Base-by-base conservation (phyloP, 2,888 invertebrate species). In the Norana najaformis region DNA sequence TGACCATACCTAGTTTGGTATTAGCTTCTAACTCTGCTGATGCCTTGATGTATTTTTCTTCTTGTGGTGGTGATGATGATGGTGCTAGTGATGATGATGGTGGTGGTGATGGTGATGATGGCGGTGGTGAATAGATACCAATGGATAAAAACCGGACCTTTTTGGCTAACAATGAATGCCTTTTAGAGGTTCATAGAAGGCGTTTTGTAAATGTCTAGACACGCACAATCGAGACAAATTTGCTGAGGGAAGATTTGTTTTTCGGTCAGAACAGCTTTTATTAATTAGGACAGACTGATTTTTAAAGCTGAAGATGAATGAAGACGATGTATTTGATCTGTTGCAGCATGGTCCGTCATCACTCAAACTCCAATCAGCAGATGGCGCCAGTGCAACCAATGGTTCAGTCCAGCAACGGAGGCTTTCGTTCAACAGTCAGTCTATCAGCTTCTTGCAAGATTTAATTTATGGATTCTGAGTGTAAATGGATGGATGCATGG, bases 351-450 rank as follows among this genome's bases (percentile, higher is more conserved):
- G 36, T 85, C 85, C 85, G 34, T 85, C 85, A n/a, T 85, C 85
- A 37, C 85, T 11, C 35, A 35, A 85, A 18, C 35, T 85, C 37
- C 85, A 85, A 20, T 85, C 85, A 37, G 5, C 23, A 85, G 85
- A 36, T 85, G 85, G 85, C 2, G 85, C 85, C 85, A 37, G 36
- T 85, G 85, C 36, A 23, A 20, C 85, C 5, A 85, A 35, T 23
- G 85, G 3, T 69, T 69, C 69, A 11, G n/a, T 35, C 85, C 34
- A 85, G 16, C 85, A 85, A 37, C 85, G 85, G 23, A 85, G 85
- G 23, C 85, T 85, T 35, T 85, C 85, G 23, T 85, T 85, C 36
- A 85, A 85, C 37, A 37, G 85, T 85, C 35, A 85, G 85, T 85
- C 16, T 16, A 14, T 35, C 13, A 18, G 20, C 83, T 85, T 20